These are phyloP conservation scores for Zenarchopterus dispar DNA, from an alignment of 2,797 vertebrate genomes.

Conservation along the genomic window DNA sequence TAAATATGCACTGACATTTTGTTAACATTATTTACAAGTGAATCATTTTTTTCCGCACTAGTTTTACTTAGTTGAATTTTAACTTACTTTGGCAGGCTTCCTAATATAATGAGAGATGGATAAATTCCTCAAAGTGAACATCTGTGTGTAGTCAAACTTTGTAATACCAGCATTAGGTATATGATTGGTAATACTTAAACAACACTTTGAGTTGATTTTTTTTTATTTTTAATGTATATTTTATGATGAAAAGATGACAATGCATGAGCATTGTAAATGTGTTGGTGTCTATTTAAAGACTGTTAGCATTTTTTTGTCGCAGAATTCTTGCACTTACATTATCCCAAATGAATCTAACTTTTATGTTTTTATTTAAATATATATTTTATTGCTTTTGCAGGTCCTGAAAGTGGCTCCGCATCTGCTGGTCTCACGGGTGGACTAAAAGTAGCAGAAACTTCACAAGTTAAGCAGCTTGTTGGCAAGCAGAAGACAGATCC, in stretches of 20 bases:
- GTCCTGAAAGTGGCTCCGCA: slow-evolving; percentile 84
- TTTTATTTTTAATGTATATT: too few species aligned
- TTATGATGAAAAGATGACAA: too few species aligned
- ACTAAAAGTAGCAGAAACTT: slow-evolving; percentile 78
- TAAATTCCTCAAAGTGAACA: slow-evolving; percentile 12
- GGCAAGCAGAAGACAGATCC: slow-evolving; percentile 85
- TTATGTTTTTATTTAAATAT: background rate
- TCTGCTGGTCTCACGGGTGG: slow-evolving; percentile 83
- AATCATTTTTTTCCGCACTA: background rate
- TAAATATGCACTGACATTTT: too few species aligned
- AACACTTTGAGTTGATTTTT: too few species aligned
- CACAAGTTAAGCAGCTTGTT: slow-evolving; percentile 57
- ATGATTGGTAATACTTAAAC: background rate
- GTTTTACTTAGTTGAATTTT: slow-evolving; percentile 12
- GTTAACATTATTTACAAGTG: background rate
- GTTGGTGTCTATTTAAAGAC: too few species aligned
- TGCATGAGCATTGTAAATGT: too few species aligned
- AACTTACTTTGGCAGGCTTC: background rate
- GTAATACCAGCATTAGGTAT: background rate
- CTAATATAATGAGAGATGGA: background rate
- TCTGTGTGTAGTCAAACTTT: slow-evolving; percentile 8
- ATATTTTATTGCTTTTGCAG: slow-evolving; percentile 65
- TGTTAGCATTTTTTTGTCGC: too few species aligned
- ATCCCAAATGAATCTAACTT: background rate
- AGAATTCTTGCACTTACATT: too few species aligned